Base-by-base conservation (phyloP, 2,888 invertebrate genomes). In the Eupithecia dodoneata region DNA sequence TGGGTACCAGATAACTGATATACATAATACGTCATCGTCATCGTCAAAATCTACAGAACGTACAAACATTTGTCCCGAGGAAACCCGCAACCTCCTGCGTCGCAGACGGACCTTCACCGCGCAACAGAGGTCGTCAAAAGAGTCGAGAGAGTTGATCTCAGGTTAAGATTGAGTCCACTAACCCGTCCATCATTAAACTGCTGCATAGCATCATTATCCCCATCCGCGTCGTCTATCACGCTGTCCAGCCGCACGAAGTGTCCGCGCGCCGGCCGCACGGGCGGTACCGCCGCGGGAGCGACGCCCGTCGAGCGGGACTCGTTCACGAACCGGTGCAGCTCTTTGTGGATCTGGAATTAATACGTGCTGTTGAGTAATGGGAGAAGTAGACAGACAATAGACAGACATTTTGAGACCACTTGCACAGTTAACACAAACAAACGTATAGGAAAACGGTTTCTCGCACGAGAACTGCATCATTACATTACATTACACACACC, bases 311-410 rank as follows among this genome's bases (percentile, higher is more conserved):
- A 66, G 82, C 63, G 82, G 80, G 72, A 45, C 41, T 93, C 93
- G 74, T 93, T 91, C 59, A 97, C 96, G 77, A 97, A 95, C 30
- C 97, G 96, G 74, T 96, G 96, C 78, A 97, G 95, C 89, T 98
- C 97, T 85, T 96, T 97, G 91, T 97, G 97, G 84, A 97, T 96
- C 96, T 96, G 83, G 4, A 69, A 69, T 6, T 45, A 69, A 45
- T 47, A 42, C 13, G 13, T 5, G 2, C 2, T 42, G 42, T 44
- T 13, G 12, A 42, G 15, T 55, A n/a, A 55, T 55, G n/a, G n/a
- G n/a, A 55, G n/a, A 55, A 55, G 12, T 63, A 2, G 18, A 15
- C 1, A 6, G 5, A 30, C 30, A 63, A 12, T 63, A 59, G n/a
- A 15, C n/a, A n/a, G 6, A 18, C 59, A 10, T 18, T 59, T 49